Conservation (phyloP, 2,888 invertebrate genomes). For the Mycogona germanica region DNA sequence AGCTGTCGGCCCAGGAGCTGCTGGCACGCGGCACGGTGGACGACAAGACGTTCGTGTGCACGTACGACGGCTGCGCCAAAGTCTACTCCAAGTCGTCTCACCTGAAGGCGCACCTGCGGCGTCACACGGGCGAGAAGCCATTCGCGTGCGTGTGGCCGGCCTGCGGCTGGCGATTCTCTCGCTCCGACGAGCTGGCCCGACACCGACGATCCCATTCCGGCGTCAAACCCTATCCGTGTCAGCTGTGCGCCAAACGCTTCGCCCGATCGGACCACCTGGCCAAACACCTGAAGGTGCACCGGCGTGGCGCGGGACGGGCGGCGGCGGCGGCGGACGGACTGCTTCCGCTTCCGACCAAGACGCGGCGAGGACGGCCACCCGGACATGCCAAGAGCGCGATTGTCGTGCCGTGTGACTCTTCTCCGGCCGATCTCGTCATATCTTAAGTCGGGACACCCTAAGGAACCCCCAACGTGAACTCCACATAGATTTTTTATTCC, state of each 20-base stretch:
- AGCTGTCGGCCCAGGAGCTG: not conserved
- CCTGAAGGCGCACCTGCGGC: constrained; percentile 70
- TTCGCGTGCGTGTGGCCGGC: constrained; percentile 47
- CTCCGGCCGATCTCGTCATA: too few species aligned
- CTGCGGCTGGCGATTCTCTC: constrained; percentile 84
- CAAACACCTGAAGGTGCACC: constrained; percentile 61
- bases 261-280: constrained; percentile 87
- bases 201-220: constrained; percentile 93
- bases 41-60: constrained; percentile 51
- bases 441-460: too few species aligned
- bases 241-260: constrained; percentile 76
- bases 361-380: too few species aligned
- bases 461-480: too few species aligned
- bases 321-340: too few species aligned
- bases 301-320: constrained; percentile 7
- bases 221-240: constrained; percentile 82
- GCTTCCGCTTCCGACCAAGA: too few species aligned
- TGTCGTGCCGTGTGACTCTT: too few species aligned
- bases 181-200: constrained; percentile 85
- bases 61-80: constrained; percentile 58
- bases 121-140: constrained; percentile 59
- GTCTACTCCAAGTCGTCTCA: constrained; percentile 83
- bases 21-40: constrained; percentile 23
- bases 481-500: too few species aligned
- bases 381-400: too few species aligned